Percentiles rank a stretch among this genome's conserved stretches.
Conservation (phyloP, 2,113 vertebrate genomes). For the Tachysurus fulvidraco region DNA sequence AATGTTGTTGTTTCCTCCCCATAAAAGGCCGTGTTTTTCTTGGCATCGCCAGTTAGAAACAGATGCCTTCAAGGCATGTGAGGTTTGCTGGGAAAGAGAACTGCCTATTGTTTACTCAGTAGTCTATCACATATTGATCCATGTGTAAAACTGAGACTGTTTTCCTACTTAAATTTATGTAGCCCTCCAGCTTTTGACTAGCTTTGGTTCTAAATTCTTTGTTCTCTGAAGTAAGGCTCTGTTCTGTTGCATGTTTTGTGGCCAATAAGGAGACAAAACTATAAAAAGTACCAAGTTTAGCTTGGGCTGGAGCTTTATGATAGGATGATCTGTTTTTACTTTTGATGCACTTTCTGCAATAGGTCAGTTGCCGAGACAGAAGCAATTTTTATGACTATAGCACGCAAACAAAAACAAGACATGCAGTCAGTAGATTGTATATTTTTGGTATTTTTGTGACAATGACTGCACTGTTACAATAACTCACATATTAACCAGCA, state of each 20-base stretch:
- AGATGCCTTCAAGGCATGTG: conserved; percentile 38
- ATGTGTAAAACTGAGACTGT: not conserved
- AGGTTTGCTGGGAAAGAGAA: not conserved
- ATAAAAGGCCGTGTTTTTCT: conserved; percentile 12
- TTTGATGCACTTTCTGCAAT: not conserved
- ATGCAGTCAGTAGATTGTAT: not conserved
- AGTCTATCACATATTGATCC: conserved; percentile 15
- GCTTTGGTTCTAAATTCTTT: conserved; percentile 43
- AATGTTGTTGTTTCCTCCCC: conserved; percentile 14
- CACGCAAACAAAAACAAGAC: not conserved
- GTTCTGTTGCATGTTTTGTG: conserved; percentile 10
- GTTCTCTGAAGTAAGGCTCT: conserved; percentile 4
- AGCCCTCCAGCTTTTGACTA: conserved; percentile 26
- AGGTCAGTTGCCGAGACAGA: not conserved
- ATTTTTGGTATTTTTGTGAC: not conserved
- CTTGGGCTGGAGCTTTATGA: not conserved
- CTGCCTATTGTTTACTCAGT: not conserved
- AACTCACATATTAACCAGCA: too few species aligned
- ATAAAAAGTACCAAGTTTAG: not conserved
- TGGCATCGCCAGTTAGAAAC: not conserved
- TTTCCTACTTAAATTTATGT: conserved; percentile 41
- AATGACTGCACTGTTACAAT: not conserved
- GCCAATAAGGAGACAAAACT: not conserved
- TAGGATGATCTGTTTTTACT: not conserved
- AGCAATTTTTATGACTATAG: not conserved